Evolutionary conservation across 2,113 vertebrate species (phyloP), one percentile per base, ranked within the genome.

Genomic region (Pygoscelis antarcticus): DNA sequence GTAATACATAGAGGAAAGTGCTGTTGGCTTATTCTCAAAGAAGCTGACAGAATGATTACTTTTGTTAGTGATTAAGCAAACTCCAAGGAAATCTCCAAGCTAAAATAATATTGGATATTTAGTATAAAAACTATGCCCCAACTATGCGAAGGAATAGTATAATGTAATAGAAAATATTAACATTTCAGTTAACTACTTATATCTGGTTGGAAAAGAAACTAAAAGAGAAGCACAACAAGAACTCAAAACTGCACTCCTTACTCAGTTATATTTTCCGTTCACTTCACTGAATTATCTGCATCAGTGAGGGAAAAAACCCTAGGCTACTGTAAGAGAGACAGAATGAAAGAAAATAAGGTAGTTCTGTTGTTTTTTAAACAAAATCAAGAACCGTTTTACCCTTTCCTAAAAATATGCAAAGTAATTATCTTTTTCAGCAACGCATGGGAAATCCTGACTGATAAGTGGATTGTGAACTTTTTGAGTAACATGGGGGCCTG

Each of bases 21-120:
- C 44, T 83, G 49, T 85, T 98, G 96, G 96, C 94, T 88, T n/a
- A 76, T 91, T 96, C 80, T 97, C 89, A 97, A 94, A 97, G 84
- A 85, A 94, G 69, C 8, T 3, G 83, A 89, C 77, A 88, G 38
- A 91, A 80, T 83, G 85, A 96, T 95, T 96, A 94, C 85, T 95
- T 96, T 95, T 1, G 1, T 89, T 87, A 95, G 89, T 89, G 89
- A 97, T 95, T 93, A 96, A 95, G 66, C 83, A 80, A 93, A 96
- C n/a, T 83, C 80, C 74, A 88, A 92, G 47, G 46, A 91, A 90
- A 94, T 79, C 72, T 95, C 57, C 61, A 97, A 92, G 83, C n/a
- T 94, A 89, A 95, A 98, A 95, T 94, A 96, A 96, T 71, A 89
- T 29, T 93, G 57, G 34, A 49, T 92, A 86, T 91, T 93, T 83